Base-by-base conservation (phyloP, 2,888 invertebrate genomes). In the Amphimallon solstitiale region DNA sequence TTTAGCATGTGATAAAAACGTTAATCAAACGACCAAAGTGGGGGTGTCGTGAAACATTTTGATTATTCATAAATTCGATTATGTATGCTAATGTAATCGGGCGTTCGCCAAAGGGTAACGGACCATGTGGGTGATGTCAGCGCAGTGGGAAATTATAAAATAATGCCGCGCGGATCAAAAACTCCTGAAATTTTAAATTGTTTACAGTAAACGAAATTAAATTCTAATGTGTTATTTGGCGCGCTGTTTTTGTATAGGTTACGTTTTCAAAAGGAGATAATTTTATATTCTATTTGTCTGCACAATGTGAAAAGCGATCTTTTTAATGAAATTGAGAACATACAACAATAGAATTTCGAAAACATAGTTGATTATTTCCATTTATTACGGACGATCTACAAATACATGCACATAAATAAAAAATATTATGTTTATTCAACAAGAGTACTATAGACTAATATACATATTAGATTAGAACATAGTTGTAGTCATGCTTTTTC, bases 61-160 rank as follows among this genome's bases (percentile, higher is more conserved):
- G 23, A 56, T 56, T 56, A 56, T 56, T 56, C 56, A 56, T 56
- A 21, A 40, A 56, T 38, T 56, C 40, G 35, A 56, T 40, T 40
- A 56, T 21, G 40, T 40, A 56, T 56, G 56, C 38, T 40, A 56
- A 17, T 38, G 17, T 17, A 40, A 40, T 40, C 40, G 40, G 14
- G 37, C 14, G n/a, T 23, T 56, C 40, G 14, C 14, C 23, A n/a
- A n/a, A n/a, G n/a, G n/a, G 12, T 40, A 21, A 40, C 40, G 23
- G 19, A 40, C 23, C 40, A 40, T 23, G 23, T 15, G 23, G 40
- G 9, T 40, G n/a, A 17, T 19, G 29, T 5, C 29, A 7, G 38
- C 40, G 40, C 23, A 40, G 10, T 2, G 51, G 35, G 38, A 38
- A 15, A 38, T 7, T 40, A 40, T 56, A 56, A 37, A 56, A 40